Percentiles rank a stretch among this genome's conserved stretches.
Conservation (phyloP, 2,797 vertebrate genomes). For the Girardinus metallicus region DNA sequence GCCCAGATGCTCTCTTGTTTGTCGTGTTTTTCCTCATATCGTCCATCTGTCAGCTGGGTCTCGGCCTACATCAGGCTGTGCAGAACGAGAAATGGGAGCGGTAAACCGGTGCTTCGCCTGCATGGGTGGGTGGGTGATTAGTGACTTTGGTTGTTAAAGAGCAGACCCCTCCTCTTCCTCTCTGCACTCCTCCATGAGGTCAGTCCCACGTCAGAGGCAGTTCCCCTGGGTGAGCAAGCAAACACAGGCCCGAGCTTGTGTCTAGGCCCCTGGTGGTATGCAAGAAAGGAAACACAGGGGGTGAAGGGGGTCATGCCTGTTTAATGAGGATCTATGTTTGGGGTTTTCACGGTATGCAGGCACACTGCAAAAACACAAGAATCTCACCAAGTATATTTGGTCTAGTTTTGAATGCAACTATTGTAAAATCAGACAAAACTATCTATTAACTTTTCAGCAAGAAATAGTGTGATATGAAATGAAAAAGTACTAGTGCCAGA, state of each 20-base stretch:
- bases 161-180: slow-evolving; percentile 60
- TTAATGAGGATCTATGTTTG: slow-evolving; percentile 65
- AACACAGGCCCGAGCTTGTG: slow-evolving; percentile 76
- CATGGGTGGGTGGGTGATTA: slow-evolving; percentile 60
- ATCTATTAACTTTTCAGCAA: no score
- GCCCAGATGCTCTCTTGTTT: slow-evolving; percentile 6
- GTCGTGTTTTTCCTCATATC: slow-evolving; percentile 23
- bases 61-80: slow-evolving; percentile 17
- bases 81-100: slow-evolving; percentile 21
- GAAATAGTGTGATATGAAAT: no score
- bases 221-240: slow-evolving; percentile 68
- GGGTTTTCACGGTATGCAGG: slow-evolving; percentile 30
- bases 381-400: no score
- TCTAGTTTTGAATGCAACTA: no score
- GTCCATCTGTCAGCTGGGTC: slow-evolving; percentile 24
- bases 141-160: slow-evolving; percentile 65
- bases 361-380: no score
- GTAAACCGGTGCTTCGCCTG: slow-evolving; percentile 47
- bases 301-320: slow-evolving; percentile 45
- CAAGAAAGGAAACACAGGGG: slow-evolving; percentile 65
- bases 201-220: slow-evolving; percentile 72
- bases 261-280: slow-evolving; percentile 72
- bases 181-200: slow-evolving; percentile 69
- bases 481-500: no score
- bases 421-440: no score